These are phyloP conservation scores for Anthonomus grandis DNA, from an alignment of 1,140 invertebrate species.

Conservation along the genomic window DNA sequence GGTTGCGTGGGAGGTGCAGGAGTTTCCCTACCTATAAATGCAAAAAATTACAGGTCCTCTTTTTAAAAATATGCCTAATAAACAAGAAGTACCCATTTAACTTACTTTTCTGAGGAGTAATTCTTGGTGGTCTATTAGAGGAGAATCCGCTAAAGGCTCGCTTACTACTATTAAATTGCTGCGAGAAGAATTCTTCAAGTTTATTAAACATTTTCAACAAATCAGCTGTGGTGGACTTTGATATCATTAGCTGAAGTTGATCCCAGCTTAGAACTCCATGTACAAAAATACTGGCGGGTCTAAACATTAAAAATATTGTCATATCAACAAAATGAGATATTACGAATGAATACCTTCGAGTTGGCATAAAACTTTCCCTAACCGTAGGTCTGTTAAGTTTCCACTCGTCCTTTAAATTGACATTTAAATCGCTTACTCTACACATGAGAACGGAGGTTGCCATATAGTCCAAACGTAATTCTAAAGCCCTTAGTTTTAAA, in stretches of 20 bases:
- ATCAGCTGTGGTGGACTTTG: constrained; percentile 93
- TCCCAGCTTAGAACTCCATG: constrained; percentile 93
- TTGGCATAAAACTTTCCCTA: constrained; percentile 55
- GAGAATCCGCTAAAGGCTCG: constrained; percentile 68
- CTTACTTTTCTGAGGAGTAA: constrained; percentile 46
- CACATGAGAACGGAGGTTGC: constrained; percentile 90
- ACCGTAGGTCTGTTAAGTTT: constrained; percentile 49
- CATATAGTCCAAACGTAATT: constrained; percentile 93
- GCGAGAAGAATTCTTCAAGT: constrained; percentile 94
- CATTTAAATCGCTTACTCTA: constrained; percentile 76
- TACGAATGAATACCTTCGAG: constrained; percentile 49
- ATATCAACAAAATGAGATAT: background rate
- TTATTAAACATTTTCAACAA: constrained; percentile 95
- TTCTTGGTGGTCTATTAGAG: constrained; percentile 33
- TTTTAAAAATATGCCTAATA: background rate
- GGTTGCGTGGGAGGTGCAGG: constrained; percentile 12
- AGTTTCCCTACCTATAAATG: constrained; percentile 22
- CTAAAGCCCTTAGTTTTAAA: constrained; percentile 79
- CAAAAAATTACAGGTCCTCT: background rate
- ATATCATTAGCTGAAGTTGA: constrained; percentile 93
- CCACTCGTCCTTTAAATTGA: constrained; percentile 83
- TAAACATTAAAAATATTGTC: constrained; percentile 40
- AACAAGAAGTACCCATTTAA: constrained; percentile 1
- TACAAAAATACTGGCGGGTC: constrained; percentile 88
- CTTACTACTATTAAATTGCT: constrained; percentile 92